Conservation (phyloP, 2,113 vertebrate genomes). For the Stegostoma tigrinum region DNA sequence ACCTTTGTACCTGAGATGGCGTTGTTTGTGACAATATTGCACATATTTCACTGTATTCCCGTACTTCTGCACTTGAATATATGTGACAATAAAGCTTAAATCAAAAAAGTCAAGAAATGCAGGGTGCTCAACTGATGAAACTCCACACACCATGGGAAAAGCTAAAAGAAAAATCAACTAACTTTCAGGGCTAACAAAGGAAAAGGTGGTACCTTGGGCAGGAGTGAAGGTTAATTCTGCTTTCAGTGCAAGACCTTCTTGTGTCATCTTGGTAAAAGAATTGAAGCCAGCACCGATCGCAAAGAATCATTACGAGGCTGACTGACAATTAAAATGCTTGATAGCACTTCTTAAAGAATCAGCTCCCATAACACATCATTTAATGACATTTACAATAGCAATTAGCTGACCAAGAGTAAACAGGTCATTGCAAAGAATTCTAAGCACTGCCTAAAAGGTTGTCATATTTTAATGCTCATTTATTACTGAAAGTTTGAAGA, state of each 20-base stretch:
- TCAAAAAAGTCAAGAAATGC: no score
- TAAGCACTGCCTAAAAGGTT: not conserved
- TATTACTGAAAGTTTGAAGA: not conserved
- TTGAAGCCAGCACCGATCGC: not conserved
- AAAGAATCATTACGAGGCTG: not conserved
- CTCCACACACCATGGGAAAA: no score
- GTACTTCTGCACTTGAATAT: no score
- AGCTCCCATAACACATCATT: not conserved
- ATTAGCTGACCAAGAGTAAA: not conserved
- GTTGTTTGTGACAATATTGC: no score
- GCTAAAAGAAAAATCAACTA: no score
- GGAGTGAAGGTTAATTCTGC: not conserved
- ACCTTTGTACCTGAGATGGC: no score
- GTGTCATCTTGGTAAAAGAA: not conserved
- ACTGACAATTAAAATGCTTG: not conserved
- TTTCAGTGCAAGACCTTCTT: not conserved
- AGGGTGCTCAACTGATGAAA: no score
- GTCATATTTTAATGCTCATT: not conserved
- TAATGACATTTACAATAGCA: not conserved
- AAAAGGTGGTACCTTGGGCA: not conserved
- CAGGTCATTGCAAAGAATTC: not conserved
- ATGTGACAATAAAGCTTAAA: no score
- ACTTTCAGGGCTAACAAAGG: not conserved
- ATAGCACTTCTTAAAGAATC: not conserved
- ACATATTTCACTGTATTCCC: no score